Percentiles rank a stretch among this genome's conserved stretches.
phyloP scores from a whole-genome alignment of 1,140 invertebrate genomes.

The Asobara japonica region DNA sequence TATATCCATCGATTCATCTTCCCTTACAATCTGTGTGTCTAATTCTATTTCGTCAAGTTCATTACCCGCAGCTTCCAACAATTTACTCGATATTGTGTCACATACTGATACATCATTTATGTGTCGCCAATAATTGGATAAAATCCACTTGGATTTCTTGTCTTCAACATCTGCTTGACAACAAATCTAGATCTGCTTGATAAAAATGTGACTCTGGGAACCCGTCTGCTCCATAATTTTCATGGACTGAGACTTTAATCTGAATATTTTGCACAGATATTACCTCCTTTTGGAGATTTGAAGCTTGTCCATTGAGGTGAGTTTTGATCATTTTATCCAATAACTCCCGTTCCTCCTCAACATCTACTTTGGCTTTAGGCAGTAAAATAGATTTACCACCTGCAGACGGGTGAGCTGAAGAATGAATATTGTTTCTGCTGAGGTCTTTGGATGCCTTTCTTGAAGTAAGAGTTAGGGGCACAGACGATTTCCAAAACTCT shows the following conservation, averaged over 20 bases:
- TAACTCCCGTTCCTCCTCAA: slow-evolving; percentile 20
- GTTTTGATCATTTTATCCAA: slow-evolving; percentile 1
- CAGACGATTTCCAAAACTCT: slow-evolving; percentile 20
- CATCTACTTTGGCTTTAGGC: background rate
- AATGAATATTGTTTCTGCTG: background rate
- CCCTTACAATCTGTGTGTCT: too few species aligned
- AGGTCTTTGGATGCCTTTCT: background rate
- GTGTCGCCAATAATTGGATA: slow-evolving; percentile 27
- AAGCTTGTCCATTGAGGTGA: background rate
- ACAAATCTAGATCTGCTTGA: slow-evolving; percentile 17
- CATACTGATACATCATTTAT: background rate
- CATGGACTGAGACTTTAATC: slow-evolving; percentile 14
- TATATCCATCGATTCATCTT: background rate
- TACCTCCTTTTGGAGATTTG: background rate
- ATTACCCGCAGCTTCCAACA: slow-evolving; percentile 10
- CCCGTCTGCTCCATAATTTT: slow-evolving; percentile 13
- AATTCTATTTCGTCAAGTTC: slow-evolving; percentile 8
- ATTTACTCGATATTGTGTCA: slow-evolving; percentile 22
- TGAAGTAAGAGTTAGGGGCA: background rate
- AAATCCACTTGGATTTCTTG: background rate
- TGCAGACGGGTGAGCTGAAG: background rate
- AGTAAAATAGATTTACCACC: background rate
- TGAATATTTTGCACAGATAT: slow-evolving; percentile 17
- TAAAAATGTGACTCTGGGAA: slow-evolving; percentile 13
- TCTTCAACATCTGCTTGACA: background rate